Conservation (phyloP, 2,888 invertebrate genomes). For the Chloromyia formosa region DNA sequence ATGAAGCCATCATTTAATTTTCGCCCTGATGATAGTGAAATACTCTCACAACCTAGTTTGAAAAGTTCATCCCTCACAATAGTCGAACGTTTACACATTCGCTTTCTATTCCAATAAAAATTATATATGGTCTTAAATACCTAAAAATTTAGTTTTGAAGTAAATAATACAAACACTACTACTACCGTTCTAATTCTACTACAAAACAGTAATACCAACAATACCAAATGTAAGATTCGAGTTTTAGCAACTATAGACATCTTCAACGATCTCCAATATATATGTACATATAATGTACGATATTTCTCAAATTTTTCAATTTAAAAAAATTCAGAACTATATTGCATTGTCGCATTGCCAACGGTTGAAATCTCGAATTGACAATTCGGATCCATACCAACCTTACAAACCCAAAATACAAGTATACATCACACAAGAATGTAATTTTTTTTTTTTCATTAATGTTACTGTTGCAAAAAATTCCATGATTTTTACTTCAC, state of each 20-base stretch:
- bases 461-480: no score
- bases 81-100: no score
- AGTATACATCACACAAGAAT: neutral
- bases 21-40: no score
- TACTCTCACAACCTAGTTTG: no score
- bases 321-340: neutral
- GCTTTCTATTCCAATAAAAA: no score
- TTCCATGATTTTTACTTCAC: neutral
- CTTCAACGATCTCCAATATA: constrained; percentile 14
- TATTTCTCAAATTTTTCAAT: constrained; percentile 25
- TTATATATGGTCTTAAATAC: no score
- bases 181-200: constrained; percentile 5
- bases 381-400: neutral
- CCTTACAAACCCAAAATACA: neutral
- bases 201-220: constrained; percentile 25
- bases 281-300: no score
- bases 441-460: no score
- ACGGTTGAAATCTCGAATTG: neutral
- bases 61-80: no score
- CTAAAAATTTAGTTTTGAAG: no score
- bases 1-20: no score
- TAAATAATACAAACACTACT: no score
- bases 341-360: neutral
- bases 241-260: constrained; percentile 25
- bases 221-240: neutral